Percentiles rank a stretch among this genome's conserved stretches.
These are phyloP conservation scores for Tyria jacobaeae DNA, from an alignment of 2,888 invertebrate genomes.

Conservation along the genomic window DNA sequence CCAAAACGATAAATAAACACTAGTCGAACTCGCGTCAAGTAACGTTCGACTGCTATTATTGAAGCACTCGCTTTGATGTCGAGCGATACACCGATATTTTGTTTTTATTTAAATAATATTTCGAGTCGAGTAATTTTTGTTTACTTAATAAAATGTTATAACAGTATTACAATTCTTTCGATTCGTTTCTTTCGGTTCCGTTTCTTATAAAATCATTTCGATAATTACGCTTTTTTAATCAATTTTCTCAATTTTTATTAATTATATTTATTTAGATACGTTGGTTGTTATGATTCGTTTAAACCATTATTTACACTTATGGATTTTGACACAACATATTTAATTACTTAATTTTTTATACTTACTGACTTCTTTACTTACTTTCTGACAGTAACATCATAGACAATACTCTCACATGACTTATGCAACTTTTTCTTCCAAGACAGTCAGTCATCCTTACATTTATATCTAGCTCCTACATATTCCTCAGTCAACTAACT, in stretches of 20 bases:
- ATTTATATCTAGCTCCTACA: conserved; percentile 16
- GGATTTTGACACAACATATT: neutral
- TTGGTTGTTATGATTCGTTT: neutral
- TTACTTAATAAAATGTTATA: conserved; percentile 11
- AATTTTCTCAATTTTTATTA: neutral
- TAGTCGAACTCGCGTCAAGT: conserved; percentile 75
- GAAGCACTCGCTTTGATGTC: conserved; percentile 59
- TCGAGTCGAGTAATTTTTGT: conserved; percentile 16
- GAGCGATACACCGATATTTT: conserved; percentile 42
- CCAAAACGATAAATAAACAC: conserved; percentile 86
- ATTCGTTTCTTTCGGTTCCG: too few relatives aligned
- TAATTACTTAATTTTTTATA: too few relatives aligned
- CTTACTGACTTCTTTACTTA: too few relatives aligned
- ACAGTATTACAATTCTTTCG: neutral
- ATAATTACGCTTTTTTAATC: neutral
- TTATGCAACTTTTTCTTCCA: conserved; percentile 4
- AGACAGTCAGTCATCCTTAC: neutral
- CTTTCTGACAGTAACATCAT: neutral
- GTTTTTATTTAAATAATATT: conserved; percentile 36
- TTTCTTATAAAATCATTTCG: neutral
- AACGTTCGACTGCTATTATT: conserved; percentile 63
- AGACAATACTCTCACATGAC: conserved; percentile 5
- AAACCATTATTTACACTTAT: neutral
- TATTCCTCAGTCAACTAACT: conserved; percentile 26
- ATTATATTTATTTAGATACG: neutral